Conservation (phyloP, 2,113 vertebrate species). For the Cheilinus undulatus region DNA sequence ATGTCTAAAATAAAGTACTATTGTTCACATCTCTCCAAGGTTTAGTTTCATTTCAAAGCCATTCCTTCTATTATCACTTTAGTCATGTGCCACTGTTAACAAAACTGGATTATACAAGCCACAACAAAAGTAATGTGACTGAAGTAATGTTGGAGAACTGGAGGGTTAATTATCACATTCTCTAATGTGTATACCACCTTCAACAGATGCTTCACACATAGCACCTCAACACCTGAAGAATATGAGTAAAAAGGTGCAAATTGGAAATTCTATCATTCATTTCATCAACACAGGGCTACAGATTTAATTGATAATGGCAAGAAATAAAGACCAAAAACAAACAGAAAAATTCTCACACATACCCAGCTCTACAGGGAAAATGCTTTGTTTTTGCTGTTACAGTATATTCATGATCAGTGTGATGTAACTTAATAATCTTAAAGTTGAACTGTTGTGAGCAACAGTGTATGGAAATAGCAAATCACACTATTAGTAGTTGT, state of each 20-base stretch:
- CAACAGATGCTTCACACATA: slow-evolving; percentile 1
- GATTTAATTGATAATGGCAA: not conserved
- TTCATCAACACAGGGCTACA: not conserved
- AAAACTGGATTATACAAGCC: not conserved
- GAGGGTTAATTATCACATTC: slow-evolving; percentile 23
- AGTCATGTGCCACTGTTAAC: not conserved
- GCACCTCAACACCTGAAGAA: not conserved
- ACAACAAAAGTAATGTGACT: not conserved
- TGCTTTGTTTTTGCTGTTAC: no score
- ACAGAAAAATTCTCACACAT: not conserved
- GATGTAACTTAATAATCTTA: no score
- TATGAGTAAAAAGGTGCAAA: not conserved
- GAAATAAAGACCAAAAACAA: not conserved
- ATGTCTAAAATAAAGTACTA: not conserved
- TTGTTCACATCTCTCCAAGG: not conserved
- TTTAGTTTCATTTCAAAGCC: not conserved
- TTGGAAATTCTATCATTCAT: not conserved
- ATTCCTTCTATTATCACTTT: not conserved
- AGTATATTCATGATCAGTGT: no score
- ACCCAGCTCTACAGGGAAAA: not conserved
- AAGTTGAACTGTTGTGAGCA: no score
- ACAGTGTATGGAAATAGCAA: no score
- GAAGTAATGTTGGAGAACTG: not conserved
- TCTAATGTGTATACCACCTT: not conserved
- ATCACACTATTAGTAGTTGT: no score